Base-by-base conservation (phyloP, 1,140 invertebrate genomes). In the Apis dorsata region DNA sequence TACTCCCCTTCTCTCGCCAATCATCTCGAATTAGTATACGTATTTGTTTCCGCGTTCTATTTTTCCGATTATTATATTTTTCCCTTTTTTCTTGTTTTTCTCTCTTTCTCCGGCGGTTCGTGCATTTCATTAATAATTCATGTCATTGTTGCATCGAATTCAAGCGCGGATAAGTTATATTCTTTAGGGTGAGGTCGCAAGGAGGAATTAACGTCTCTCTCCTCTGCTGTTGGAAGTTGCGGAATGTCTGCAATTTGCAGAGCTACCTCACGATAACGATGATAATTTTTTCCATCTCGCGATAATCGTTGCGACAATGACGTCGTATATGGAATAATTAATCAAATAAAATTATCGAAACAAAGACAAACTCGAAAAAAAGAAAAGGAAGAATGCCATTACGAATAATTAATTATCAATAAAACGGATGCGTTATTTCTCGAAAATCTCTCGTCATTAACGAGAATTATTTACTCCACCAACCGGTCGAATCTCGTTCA, bases 81-180 rank as follows among this genome's bases (percentile, higher is more conserved):
- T 17, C 10, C 34, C 7, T 17, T 13, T 49, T 8, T 49, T 2
- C 8, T n/a, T 13, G 13, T 12, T 68, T 49, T 7, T 12, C 34
- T 24, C n/a, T 19, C 19, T 17, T 15, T 17, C 66, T 9, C 44
- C 19, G 10, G 5, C 66, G 9, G n/a, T 17, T 11, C 28, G 55
- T 53, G 7, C 60, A n/a, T 66, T 59, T 66, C 44, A 79, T 83
- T 84, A 81, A 84, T 84, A 81, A 84, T 84, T 84, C 79, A 75
- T 70, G 51, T 21, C n/a, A 70, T 19, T 57, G 57, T 17, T 17
- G 44, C 86, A 74, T 85, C 62, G 75, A 87, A 87, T 87, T 76
- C 79, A 63, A 82, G 83, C 75, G n/a, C 19, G 66, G 75, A 78
- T 73, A 85, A 87, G 59, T 87, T 85, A 85, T 68, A 65, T 77